Evolutionary conservation across 2,888 invertebrate genomes (phyloP), one percentile per base, ranked within the genome.

Genomic region (Aproaerema taeniolella): DNA sequence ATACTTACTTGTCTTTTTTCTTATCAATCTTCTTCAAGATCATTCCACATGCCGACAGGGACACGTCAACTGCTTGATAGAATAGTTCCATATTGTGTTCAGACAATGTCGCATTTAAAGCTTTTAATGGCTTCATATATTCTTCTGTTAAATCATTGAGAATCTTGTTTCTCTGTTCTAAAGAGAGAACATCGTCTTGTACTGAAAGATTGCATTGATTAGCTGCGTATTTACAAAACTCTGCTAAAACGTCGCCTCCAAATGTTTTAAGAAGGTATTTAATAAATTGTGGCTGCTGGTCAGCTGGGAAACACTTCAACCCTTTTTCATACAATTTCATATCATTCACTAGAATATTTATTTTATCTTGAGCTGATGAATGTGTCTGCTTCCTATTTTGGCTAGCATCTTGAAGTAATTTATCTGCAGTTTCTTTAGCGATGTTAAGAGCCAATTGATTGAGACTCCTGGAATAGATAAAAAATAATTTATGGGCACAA

Each of bases 11-110:
- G 67, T 94, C 92, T 65, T 95, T 95, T 68, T 96, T 97, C 71
- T 96, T 97, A 67, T 98, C 97, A 46, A 92, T 88, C 74, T 97
- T 97, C 61, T 93, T 95, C 46, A 96, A 76, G 52, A 94, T 92
- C 90, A 96, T 92, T 43, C 92, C 92, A 66, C 93, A 93, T 35
- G 89, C 83, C 11, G 89, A 79, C 52, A 97, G 79, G 32, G 92
- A 91, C 1, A 88, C 72, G 57, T 97, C 96, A 28, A 93, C 85
- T n/a, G 90, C 88, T 52, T 88, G 86, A 53, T 94, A 89, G 70
- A 97, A 97, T 2, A 93, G 92, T 39, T 97, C 97, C 41, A 95
- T 80, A 42, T 88, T 91, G 62, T 88, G 90, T 33, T 91, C 92
- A 46, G 88, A 80, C 7, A 95, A 61, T 4, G 92, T 87, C 62